A percentile compares a stretch with the other conserved stretches of the same genome.
phyloP scores from a whole-genome alignment of 1,140 invertebrate species.

The Drosophila kepulauana region DNA sequence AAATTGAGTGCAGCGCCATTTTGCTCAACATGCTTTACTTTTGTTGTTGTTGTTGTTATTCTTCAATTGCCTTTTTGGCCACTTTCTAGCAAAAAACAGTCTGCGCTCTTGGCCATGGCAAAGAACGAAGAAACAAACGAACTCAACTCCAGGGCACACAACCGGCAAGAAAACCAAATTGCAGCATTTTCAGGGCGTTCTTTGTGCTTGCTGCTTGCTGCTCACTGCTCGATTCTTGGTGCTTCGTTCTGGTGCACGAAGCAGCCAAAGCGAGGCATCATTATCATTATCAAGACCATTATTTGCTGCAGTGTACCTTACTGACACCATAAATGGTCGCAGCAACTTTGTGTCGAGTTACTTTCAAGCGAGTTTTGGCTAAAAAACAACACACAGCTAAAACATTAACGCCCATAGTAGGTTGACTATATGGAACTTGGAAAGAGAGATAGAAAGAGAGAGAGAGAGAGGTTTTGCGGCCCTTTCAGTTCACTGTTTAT shows the following conservation, averaged over 20 bases:
- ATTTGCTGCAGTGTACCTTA: conserved; percentile 79
- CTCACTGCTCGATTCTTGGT: neutral
- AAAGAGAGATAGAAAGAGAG: neutral
- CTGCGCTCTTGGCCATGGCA: conserved; percentile 42
- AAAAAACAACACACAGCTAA: neutral
- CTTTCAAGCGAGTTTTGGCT: conserved; percentile 43
- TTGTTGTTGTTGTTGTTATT: conserved; percentile 30
- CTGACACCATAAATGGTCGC: conserved; percentile 77
- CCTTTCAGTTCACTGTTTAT: conserved; percentile 38
- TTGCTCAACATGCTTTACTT: conserved; percentile 73
- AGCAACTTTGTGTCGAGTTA: conserved; percentile 34
- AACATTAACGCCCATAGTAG: conserved; percentile 32
- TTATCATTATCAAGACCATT: conserved; percentile 75
- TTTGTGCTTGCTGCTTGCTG: neutral
- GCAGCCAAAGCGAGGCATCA: conserved; percentile 52
- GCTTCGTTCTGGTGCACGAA: conserved; percentile 30
- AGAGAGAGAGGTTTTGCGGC: conserved; percentile 7
- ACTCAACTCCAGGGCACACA: conserved; percentile 36
- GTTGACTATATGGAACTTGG: conserved; percentile 15
- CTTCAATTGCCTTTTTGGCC: conserved; percentile 66
- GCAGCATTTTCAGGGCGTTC: conserved; percentile 76
- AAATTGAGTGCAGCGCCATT: conserved; percentile 80
- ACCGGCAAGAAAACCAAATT: conserved; percentile 61
- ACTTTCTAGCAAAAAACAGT: conserved; percentile 66
- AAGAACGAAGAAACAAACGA: conserved; percentile 51